These are phyloP conservation scores for Patagioenas fasciata DNA, from an alignment of 2,113 vertebrate species.

Conservation along the genomic window DNA sequence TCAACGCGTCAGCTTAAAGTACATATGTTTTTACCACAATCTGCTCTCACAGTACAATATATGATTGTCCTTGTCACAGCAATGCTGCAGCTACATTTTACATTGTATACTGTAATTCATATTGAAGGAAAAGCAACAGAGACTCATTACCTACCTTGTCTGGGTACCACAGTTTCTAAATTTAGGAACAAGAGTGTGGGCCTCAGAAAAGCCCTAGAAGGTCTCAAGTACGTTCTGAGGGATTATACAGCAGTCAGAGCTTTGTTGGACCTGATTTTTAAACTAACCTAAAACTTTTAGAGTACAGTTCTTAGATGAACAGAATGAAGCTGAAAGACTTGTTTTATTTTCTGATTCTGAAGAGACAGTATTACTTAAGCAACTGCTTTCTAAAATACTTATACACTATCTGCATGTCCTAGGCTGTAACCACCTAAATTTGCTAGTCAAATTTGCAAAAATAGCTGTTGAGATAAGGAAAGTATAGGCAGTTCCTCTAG, in stretches of 20 bases:
- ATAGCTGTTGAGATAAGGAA: not conserved
- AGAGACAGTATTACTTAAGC: not conserved
- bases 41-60: not conserved
- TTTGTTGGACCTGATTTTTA: not conserved
- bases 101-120: not conserved
- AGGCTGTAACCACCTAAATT: accelerated
- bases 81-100: not conserved
- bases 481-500: not conserved
- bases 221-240: not conserved
- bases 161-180: not conserved
- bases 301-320: not conserved
- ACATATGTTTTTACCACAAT: not conserved
- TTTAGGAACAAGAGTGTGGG: not conserved
- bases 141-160: not conserved
- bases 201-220: not conserved
- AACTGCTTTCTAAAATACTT: not conserved
- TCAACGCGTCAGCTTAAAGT: not conserved
- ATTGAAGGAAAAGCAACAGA: not conserved
- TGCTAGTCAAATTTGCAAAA: not conserved
- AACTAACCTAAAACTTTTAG: not conserved
- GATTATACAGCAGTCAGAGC: not conserved
- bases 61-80: not conserved
- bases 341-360: not conserved
- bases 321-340: not conserved
- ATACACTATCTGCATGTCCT: accelerated